Conservation (phyloP, 2,888 invertebrate genomes). For the Leptogaster cylindrica region DNA sequence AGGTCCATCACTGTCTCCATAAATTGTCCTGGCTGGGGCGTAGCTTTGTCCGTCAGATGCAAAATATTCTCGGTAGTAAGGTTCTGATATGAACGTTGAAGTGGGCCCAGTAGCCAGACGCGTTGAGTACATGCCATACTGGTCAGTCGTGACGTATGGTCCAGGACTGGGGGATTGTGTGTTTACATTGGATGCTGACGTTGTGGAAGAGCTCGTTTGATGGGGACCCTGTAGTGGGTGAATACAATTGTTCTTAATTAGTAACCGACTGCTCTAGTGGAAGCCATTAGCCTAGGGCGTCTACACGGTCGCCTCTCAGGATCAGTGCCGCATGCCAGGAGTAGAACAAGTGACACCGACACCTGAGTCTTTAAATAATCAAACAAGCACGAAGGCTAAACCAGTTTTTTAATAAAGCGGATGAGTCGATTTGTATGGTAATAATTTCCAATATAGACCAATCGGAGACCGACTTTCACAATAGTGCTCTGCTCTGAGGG, state of each 20-base stretch:
- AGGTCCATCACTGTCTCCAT: conserved; percentile 58
- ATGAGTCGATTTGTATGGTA: too few relatives aligned
- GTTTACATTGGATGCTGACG: conserved; percentile 56
- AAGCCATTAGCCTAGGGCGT: too few relatives aligned
- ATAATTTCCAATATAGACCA: too few relatives aligned
- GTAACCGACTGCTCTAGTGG: too few relatives aligned
- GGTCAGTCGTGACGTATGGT: conserved; percentile 60
- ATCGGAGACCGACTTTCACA: too few relatives aligned
- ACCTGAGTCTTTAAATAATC: too few relatives aligned
- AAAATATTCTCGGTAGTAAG: conserved; percentile 80
- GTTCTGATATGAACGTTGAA: conserved; percentile 72
- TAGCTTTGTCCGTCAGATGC: conserved; percentile 64
- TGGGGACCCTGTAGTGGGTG: conserved; percentile 55
- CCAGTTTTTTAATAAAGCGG: too few relatives aligned
- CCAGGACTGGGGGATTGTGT: conserved; percentile 62
- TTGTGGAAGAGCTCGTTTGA: conserved; percentile 53
- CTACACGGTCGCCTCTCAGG: too few relatives aligned
- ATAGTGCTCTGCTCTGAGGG: too few relatives aligned
- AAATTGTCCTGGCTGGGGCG: conserved; percentile 58
- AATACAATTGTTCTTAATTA: not conserved
- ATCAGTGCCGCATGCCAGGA: too few relatives aligned
- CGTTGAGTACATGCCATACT: conserved; percentile 61
- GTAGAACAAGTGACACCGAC: too few relatives aligned
- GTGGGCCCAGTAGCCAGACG: conserved; percentile 58
- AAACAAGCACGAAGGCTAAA: too few relatives aligned